Base-by-base conservation (phyloP, 2,888 invertebrate genomes). In the Dascillus cervinus region DNA sequence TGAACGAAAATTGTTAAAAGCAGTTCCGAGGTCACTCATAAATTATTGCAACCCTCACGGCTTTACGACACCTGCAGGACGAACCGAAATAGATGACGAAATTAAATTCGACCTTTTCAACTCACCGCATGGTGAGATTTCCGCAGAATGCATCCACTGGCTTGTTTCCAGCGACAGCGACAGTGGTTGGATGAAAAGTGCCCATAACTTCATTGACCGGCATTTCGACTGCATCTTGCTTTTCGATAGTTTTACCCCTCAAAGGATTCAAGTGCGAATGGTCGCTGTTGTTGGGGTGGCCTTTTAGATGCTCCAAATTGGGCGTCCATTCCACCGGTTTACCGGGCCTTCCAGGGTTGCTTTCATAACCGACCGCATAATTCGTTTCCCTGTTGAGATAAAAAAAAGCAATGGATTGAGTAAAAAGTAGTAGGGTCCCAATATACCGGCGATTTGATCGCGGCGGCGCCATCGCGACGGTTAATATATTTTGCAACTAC, bases 101-200 rank as follows among this genome's bases (percentile, higher is more conserved):
- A 37, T 21, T 6, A 19, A 3, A n/a, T n/a, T n/a, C n/a, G n/a
- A n/a, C n/a, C n/a, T 13, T n/a, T n/a, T n/a, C n/a, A 25, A 46
- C 44, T 39, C 45, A 64, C 65, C 64, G 64, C 25, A 63, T 54
- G 4, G 69, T 66, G 28, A 75, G 58, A 45, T 74, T 73, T 13
- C 75, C 75, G 41, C 74, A 74, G 29, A 71, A 59, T 4, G 70
- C 69, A 22, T 61, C 59, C 45, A 71, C 56, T 20, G 62, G 58
- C 48, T 66, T 63, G 35, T 69, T 55, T 22, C 70, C 56, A 26
- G 67, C 57, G 47, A 64, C 47, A 39, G 67, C 61, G 1, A 69
- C 66, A 1, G 70, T 64, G 3, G 66, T 64, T 33, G 63, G 57
- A 32, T 72, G 70, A 55, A 65, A 73, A 15, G 60, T 47, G 4